Percentiles rank a stretch among this genome's conserved stretches.
Evolutionary conservation across 2,797 vertebrate species (phyloP).

Genomic region (Rhincodon typus): DNA sequence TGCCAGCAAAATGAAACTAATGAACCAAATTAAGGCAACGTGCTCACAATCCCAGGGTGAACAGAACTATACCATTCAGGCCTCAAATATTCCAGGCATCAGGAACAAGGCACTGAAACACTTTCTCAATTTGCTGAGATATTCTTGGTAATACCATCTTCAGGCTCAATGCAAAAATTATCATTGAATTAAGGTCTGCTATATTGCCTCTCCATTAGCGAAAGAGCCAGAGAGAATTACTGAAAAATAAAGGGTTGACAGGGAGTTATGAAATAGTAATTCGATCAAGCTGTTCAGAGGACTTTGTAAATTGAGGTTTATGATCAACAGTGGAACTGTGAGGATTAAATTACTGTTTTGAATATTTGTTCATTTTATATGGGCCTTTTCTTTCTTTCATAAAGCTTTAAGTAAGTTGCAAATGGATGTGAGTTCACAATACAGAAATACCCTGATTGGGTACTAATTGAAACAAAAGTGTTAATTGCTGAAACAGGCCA

Average conservation of each 20-base stretch:
- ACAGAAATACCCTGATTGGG: neutral
- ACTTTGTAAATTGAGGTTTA: neutral
- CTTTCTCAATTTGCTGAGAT: neutral
- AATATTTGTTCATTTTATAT: neutral
- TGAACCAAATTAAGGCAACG: neutral
- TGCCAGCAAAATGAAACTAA: constrained; percentile 1
- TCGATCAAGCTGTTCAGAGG: neutral
- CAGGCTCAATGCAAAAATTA: neutral
- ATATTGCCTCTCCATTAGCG: too few species aligned
- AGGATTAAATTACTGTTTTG: neutral
- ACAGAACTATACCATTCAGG: neutral
- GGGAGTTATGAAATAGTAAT: neutral
- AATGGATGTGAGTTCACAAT: neutral
- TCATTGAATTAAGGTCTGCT: neutral
- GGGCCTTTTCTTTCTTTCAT: neutral
- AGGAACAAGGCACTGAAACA: neutral
- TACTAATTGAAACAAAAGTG: neutral
- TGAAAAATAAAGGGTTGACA: neutral
- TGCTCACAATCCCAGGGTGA: neutral
- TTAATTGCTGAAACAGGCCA: neutral
- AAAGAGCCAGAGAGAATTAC: neutral
- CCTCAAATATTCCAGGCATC: neutral
- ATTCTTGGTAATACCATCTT: neutral
- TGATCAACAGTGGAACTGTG: neutral
- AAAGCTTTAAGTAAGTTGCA: neutral